Evolutionary conservation across 2,113 vertebrate genomes (phyloP), one percentile per base, ranked within the genome.

Genomic region (Oreochromis niloticus): DNA sequence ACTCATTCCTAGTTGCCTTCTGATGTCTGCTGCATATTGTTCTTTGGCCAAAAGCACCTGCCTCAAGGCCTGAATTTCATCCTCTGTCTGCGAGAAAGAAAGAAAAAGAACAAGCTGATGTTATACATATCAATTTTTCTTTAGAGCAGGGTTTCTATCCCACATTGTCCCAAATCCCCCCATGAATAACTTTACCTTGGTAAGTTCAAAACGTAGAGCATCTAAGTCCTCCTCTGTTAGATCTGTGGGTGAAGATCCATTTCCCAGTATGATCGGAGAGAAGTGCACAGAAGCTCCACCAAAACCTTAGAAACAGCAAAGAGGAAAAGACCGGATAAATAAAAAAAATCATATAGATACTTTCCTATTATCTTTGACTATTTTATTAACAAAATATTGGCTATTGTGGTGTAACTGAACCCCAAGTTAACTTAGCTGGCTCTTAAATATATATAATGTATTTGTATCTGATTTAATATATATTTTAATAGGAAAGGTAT

Each of bases 1-100:
- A 5, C 97, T 97, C 88, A 98, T 86, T 6, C 98, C 98, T 57
- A 99, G 96, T 85, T 97, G 98, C 91, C 97, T 96, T 93, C 97
- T 97, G 92, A 99, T 96, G 87, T 99, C 98, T 1, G 97, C 93
- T 4, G 98, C 98, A 80, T 97, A 97, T 78, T 96, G 96, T 91
- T 99, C 99, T 94, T 99, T 99, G 57, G 97, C 97, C n/a, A 97
- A 90, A 85, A 99, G 96, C 8, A 99, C 98, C 93, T 99, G 98
- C n/a, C 97, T 96, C 86, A 99, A 93, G 0, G 98, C 98, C 52
- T 97, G 95, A 54, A 99, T 99, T 82, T 99, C 99, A 86, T 99
- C 99, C 89, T 99, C 99, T 16, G 98, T 97, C 99, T 99, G 71
- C 3, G 19, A 6, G 3, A 54, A 84, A 63, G 8, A 27, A 34